A percentile compares a stretch with the other conserved stretches of the same genome.
These are phyloP conservation scores for Mesorhabditis sp. DNA, from an alignment of 2,888 invertebrate genomes.

Conservation along the genomic window DNA sequence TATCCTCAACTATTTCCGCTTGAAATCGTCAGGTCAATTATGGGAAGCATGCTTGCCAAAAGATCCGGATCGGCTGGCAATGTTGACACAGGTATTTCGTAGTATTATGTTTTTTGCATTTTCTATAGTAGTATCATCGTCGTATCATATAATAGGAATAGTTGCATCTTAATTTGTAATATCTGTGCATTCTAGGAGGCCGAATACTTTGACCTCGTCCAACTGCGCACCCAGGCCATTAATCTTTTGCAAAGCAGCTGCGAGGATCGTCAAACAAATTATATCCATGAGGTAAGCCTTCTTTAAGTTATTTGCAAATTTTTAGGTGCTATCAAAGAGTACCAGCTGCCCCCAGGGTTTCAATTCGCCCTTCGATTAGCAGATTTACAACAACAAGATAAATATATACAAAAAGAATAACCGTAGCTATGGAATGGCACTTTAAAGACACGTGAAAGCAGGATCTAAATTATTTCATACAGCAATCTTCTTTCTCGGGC, in stretches of 20 bases:
- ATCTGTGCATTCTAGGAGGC: constrained; percentile 21
- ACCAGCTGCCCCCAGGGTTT: constrained; percentile 50
- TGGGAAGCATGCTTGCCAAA: constrained; percentile 57
- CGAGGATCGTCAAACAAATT: constrained; percentile 28
- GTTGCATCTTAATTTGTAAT: too few relatives aligned
- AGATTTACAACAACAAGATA: too few relatives aligned
- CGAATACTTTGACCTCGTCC: constrained; percentile 47
- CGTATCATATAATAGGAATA: too few relatives aligned
- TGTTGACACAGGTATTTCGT: constrained; percentile 39
- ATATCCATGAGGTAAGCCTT: constrained; percentile 24
- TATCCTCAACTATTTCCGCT: constrained; percentile 54
- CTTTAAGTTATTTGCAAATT: constrained; percentile 9
- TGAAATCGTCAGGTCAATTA: constrained; percentile 41
- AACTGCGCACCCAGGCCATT: constrained; percentile 52
- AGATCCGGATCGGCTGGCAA: constrained; percentile 49
- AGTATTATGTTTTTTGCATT: not conserved
- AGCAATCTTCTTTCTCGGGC: too few relatives aligned
- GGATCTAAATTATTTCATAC: too few relatives aligned
- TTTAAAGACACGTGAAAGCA: too few relatives aligned
- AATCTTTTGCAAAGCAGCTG: constrained; percentile 48
- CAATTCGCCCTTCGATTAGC: constrained; percentile 13
- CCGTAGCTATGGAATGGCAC: too few relatives aligned
- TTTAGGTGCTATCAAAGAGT: constrained; percentile 46
- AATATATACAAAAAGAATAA: too few relatives aligned
- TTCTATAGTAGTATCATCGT: too few relatives aligned